A percentile compares a stretch with the other conserved stretches of the same genome.
phyloP scores from a whole-genome alignment of 2,888 invertebrate species.

The Eucera pruinosa region DNA sequence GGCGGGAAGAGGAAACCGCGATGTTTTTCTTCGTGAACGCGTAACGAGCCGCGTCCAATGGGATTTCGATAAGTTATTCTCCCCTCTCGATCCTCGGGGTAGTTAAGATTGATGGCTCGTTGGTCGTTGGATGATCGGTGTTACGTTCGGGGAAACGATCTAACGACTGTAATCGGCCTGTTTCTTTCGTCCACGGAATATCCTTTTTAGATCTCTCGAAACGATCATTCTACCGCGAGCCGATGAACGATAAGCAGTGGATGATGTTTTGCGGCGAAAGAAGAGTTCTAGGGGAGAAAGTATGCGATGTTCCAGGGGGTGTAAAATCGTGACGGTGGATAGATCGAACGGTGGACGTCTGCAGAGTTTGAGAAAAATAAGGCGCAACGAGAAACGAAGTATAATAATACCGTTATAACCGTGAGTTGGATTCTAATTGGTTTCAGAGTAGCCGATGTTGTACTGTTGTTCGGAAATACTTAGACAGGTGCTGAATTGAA shows the following conservation, averaged over 20 bases:
- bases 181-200: slow-evolving; percentile 16
- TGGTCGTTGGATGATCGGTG: slow-evolving; percentile 35
- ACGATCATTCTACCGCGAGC: not conserved
- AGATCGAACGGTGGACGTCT: not conserved
- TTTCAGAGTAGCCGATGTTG: no score
- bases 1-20: slow-evolving; percentile 63
- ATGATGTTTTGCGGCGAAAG: slow-evolving; percentile 6
- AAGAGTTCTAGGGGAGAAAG: no score
- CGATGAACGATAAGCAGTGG: slow-evolving; percentile 13
- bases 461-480: no score
- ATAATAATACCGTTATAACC: no score
- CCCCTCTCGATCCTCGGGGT: slow-evolving; percentile 20
- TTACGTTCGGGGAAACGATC: slow-evolving; percentile 10
- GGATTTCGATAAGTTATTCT: slow-evolving; percentile 55
- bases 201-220: slow-evolving; percentile 16
- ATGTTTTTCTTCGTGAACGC: slow-evolving; percentile 48
- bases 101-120: slow-evolving; percentile 42
- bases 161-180: slow-evolving; percentile 15
- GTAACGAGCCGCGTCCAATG: slow-evolving; percentile 55
- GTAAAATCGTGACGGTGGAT: slow-evolving; percentile 11
- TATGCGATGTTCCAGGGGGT: not conserved
- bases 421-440: no score
- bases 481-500: no score
- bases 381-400: no score
- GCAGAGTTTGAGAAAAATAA: no score